Base-by-base conservation (phyloP, 2,797 vertebrate species). In the Sebastes oblongus region DNA sequence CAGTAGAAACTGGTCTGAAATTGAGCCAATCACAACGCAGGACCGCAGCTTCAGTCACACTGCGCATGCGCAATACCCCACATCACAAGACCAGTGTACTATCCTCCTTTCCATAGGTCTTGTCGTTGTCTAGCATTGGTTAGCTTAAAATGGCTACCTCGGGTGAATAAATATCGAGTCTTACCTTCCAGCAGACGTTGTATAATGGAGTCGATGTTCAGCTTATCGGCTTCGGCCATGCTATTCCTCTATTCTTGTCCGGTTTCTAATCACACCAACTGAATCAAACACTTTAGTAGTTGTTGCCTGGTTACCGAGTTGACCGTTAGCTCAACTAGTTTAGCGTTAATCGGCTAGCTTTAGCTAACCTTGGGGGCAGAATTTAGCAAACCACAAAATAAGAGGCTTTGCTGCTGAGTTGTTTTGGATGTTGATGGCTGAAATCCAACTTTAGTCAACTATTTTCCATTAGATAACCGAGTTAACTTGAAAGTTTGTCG, bases 121-220 rank as follows among this genome's bases (percentile, higher is more conserved):
- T 42, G 39, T 72, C 85, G 89, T 86, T 84, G 76, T 85, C 85
- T 89, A 85, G 85, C 76, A 30, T 30, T 58, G 24, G 62, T 66
- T 86, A 86, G 92, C 91, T 46, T 88, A 93, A 93, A 84, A 91
- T 90, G 88, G 91, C 92, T 91, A 92, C 91, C 84, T 80, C 67
- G 18, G 18, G 79, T 73, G 54, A 75, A 91, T 72, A 90, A 77
- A 87, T 86, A 92, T 78, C 75, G 67, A 78, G 77, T n/a, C 94
- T 96, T 94, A 96, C 96, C 96, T 93, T 96, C 96, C 86, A 96
- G 85, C 78, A 96, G 94, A 78, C 96, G 95, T 83, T 96, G 95
- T 91, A 96, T 96, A 78, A 96, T 95, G 68, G 96, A 96, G 87
- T 96, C 96, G 86, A 96, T 96, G 93, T 96, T 96, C 86, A 96